A percentile compares a stretch with the other conserved stretches of the same genome.
Evolutionary conservation across 2,888 invertebrate species (phyloP).

Genomic region (Chelonus formosanus): DNA sequence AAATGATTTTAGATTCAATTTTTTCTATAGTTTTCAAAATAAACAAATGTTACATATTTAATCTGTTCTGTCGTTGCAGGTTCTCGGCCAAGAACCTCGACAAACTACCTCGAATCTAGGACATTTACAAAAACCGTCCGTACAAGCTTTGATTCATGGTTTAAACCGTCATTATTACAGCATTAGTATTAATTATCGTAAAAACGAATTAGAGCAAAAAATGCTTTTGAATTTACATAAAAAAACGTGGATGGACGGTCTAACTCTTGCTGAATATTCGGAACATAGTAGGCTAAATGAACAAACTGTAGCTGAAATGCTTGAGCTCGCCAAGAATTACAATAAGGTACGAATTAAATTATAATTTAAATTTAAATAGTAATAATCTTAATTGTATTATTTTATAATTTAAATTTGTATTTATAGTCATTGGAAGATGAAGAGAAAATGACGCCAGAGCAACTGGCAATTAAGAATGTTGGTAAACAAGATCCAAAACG

Average conservation of each 20-base stretch:
- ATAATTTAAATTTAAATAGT: no score
- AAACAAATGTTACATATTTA: no score
- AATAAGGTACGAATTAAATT: constrained; percentile 73
- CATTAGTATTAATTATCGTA: constrained; percentile 98
- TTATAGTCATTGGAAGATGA: constrained; percentile 92
- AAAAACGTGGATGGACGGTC: constrained; percentile 98
- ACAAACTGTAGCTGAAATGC: constrained; percentile 93
- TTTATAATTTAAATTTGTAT: constrained; percentile 12
- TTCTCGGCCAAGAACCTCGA: constrained; percentile 94
- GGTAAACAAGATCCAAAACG: constrained; percentile 99
- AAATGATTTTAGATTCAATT: background rate
- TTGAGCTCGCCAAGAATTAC: constrained; percentile 96
- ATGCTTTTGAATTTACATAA: constrained; percentile 99
- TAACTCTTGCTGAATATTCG: constrained; percentile 88
- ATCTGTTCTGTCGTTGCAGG: constrained; percentile 44
- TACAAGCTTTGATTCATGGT: constrained; percentile 98
- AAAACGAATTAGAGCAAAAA: constrained; percentile 98
- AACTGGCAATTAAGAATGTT: constrained; percentile 98
- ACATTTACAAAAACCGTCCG: constrained; percentile 97
- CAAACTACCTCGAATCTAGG: constrained; percentile 99
- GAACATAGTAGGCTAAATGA: constrained; percentile 95
- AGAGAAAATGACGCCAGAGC: constrained; percentile 99
- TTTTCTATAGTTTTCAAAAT: no score
- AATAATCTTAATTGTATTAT: background rate
- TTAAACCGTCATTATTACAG: constrained; percentile 99